Conservation (phyloP, 2,797 vertebrate species). For the Sebastes matsubarae region DNA sequence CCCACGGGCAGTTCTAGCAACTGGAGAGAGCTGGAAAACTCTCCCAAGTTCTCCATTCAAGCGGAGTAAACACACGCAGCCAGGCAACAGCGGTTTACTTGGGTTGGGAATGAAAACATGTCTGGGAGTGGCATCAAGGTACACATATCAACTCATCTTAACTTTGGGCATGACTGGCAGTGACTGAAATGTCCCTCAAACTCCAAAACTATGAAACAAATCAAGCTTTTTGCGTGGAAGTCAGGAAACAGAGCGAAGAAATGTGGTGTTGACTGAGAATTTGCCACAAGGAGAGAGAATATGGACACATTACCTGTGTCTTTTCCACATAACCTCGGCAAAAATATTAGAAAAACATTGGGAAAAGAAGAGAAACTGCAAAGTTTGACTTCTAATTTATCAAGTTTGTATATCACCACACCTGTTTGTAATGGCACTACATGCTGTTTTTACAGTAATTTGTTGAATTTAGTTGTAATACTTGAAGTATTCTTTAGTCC, state of each 20-base stretch:
- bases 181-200: not conserved
- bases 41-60: constrained; percentile 78
- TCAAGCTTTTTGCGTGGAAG: not conserved
- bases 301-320: not conserved
- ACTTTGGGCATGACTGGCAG: not conserved
- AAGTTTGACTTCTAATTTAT: not conserved
- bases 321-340: not conserved
- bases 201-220: not conserved
- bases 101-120: not conserved
- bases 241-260: not conserved
- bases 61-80: constrained; percentile 41
- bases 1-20: constrained; percentile 85
- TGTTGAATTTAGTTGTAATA: not conserved
- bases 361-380: not conserved
- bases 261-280: not conserved
- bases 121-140: constrained; percentile 7
- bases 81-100: not conserved
- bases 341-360: not conserved
- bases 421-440: not conserved
- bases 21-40: constrained; percentile 85
- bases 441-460: not conserved
- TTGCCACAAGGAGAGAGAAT: not conserved
- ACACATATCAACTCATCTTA: not conserved
- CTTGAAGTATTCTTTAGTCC: not conserved
- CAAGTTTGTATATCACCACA: not conserved